Evolutionary conservation across 2,113 vertebrate genomes (phyloP).

Genomic region (Rynchops niger): DNA sequence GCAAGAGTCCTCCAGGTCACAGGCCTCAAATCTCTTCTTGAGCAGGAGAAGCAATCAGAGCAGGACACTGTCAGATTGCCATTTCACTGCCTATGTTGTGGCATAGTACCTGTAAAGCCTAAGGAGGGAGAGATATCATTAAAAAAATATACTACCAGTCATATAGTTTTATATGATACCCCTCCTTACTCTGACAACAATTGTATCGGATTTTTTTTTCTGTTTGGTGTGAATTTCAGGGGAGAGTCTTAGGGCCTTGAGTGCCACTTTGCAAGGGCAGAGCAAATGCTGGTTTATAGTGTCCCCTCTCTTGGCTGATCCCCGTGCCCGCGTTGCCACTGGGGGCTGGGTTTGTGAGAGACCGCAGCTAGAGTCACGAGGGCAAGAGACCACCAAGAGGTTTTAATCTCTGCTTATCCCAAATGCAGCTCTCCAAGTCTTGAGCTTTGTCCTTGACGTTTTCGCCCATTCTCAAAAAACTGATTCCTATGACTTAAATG

Average conservation of each 20-base stretch:
- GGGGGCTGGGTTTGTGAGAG: background rate
- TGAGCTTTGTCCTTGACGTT: background rate
- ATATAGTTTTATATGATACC: background rate
- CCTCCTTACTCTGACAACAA: background rate
- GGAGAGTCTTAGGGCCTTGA: background rate
- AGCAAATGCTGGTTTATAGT: background rate
- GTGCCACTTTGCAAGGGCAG: background rate
- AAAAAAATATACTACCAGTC: background rate
- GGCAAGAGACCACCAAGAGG: background rate
- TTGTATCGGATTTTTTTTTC: background rate
- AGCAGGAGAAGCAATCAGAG: background rate
- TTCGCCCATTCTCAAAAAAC: background rate
- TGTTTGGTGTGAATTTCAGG: background rate
- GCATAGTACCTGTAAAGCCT: background rate
- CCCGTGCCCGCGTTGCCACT: rapidly evolving
- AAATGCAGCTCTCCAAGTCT: background rate
- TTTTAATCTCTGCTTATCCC: background rate
- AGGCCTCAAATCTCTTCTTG: background rate
- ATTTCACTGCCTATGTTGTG: background rate
- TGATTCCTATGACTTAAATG: background rate
- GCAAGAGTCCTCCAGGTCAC: background rate
- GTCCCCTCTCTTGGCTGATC: background rate
- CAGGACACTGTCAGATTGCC: background rate
- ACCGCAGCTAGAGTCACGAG: background rate
- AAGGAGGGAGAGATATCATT: background rate